Conservation (phyloP, 2,888 invertebrate species). For the Aelia acuminata region DNA sequence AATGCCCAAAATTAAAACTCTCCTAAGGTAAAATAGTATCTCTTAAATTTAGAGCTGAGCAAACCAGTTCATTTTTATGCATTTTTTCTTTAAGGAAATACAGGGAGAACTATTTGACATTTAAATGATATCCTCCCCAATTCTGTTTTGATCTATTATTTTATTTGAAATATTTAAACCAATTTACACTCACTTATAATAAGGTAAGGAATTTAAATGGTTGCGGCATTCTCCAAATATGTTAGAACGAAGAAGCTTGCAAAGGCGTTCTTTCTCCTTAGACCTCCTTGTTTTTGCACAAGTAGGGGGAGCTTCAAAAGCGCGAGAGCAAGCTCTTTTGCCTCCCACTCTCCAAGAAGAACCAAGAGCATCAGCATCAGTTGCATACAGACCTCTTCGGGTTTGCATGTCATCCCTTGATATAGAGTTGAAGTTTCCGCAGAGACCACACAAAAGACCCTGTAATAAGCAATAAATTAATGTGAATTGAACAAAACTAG, state of each 20-base stretch:
- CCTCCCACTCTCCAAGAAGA: constrained; percentile 93
- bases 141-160: no score
- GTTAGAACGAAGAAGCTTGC: constrained; percentile 72
- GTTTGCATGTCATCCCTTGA: constrained; percentile 87
- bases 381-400: constrained; percentile 77
- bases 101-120: no score
- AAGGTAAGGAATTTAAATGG: constrained; percentile 84
- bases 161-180: background rate
- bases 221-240: constrained; percentile 84
- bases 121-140: no score
- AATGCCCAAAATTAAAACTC: no score
- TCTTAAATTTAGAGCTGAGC: no score
- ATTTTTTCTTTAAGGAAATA: no score
- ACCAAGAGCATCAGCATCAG: constrained; percentile 81
- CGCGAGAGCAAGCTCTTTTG: constrained; percentile 66
- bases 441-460: constrained; percentile 83
- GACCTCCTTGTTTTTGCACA: constrained; percentile 63
- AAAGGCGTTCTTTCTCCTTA: constrained; percentile 69
- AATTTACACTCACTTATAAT: constrained; percentile 75
- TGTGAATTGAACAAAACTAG: background rate
- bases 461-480: no score
- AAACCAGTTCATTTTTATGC: no score
- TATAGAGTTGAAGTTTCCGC: constrained; percentile 93
- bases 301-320: constrained; percentile 70
- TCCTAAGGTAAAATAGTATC: no score